Evolutionary conservation across 1,140 invertebrate species (phyloP), one percentile per base, ranked within the genome.

Genomic region (Platyscapa corneri): DNA sequence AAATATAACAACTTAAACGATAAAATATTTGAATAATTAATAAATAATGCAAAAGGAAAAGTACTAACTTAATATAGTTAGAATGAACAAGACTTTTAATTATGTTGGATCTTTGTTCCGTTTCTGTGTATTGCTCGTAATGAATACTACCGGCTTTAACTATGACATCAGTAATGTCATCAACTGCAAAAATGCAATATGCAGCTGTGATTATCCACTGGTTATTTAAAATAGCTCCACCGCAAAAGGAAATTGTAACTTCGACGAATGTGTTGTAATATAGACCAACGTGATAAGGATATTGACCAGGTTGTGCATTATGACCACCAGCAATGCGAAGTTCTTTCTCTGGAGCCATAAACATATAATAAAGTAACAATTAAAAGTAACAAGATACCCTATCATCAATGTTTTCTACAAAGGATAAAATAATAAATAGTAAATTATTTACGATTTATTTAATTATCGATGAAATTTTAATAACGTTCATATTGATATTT

Each of bases 141-240:
- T 75, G 32, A 46, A 75, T 83, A 32, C 27, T 83, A 34, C 81
- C 72, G n/a, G 70, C 81, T 60, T 75, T 56, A 3, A 83, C 6
- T 14, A 64, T 0, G 0, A 64, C 32, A 30, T 83, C 53, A 0
- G 0, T n/a, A 0, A 20, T 18, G 5, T 60, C 8, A 12, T 23
- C n/a, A 16, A 53, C 32, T 18, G 5, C 20, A 39, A 42, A 37
- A n/a, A 34, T 20, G 30, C 72, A 75, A n/a, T 75, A 83, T 6
- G 70, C 70, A 53, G 81, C 81, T 2, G 81, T 83, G 3, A 83
- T 14, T 20, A 83, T 42, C 70, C 53, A 83, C 8, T 42, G 81
- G 18, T 64, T 18, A 14, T 75, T 83, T 20, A 83, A 39, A 60
- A 83, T 83, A 18, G 81, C 72, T 10, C 70, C 81, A 18, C 70